Evolutionary conservation across 37 sponge, comb jelly and placozoan species (phyloP), one percentile per base, ranked within the genome.

Genomic region (Aplysina aerophoba): DNA sequence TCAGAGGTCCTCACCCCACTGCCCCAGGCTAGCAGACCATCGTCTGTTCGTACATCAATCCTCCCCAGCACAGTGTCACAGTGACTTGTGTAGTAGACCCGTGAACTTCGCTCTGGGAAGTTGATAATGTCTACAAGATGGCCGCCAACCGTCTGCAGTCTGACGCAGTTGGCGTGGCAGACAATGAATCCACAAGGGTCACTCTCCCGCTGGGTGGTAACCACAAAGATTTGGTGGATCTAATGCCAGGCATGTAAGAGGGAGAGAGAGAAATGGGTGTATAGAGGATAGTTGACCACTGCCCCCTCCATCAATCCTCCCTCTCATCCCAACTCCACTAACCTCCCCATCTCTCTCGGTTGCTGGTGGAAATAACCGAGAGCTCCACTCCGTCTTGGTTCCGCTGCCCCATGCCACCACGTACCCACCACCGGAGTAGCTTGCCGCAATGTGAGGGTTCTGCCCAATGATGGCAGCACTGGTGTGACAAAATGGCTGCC

Each of bases 191-290:
- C 44, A 75, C 78, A 75, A 4, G 78, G 78, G 53, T 41, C 53
- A 14, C 25, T n/a, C 19, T 75, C 78, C 4, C 78, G 37, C 3
- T 19, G n/a, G 3, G 37, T 31, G 53, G 11, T 44, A 16, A 75
- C 78, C n/a, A 41, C 37, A 25, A 75, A 75, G 54, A 75, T 75
- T 24, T 75, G 44, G 11, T 75, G 44, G 11, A 75, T 75, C 78
- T 75, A 44, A 75, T 1, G 33, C n/a, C n/a, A n/a, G n/a, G n/a
- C n/a, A n/a, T n/a, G n/a, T n/a, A n/a, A n/a, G n/a, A n/a, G n/a
- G n/a, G n/a, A n/a, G n/a, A n/a, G n/a, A n/a, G n/a, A n/a, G n/a
- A n/a, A n/a, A n/a, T n/a, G n/a, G n/a, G n/a, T n/a, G n/a, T n/a
- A n/a, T n/a, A n/a, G n/a, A n/a, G n/a, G n/a, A n/a, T n/a, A n/a